A percentile compares a stretch with the other conserved stretches of the same genome.
Conservation (phyloP, 2,797 vertebrate genomes). For the Enteromius trimaculatus region DNA sequence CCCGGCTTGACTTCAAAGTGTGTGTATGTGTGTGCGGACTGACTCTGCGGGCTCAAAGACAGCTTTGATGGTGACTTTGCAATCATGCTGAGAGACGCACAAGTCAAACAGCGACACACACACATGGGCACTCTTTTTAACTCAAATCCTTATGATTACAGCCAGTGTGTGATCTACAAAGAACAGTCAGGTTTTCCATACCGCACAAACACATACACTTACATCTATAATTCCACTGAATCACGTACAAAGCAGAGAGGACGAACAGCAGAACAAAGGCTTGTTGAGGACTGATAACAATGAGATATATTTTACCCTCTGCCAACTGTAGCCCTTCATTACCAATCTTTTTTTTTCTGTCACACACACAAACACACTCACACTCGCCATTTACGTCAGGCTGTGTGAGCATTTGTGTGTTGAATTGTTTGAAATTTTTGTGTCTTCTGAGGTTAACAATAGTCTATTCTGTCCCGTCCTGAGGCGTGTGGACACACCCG, state of each 20-base stretch:
- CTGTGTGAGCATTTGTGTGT: conserved; percentile 47
- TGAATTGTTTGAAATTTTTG: conserved; percentile 54
- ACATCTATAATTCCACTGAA: conserved; percentile 17
- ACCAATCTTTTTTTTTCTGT: conserved; percentile 37
- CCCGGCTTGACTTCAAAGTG: conserved; percentile 50
- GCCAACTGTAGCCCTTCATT: conserved; percentile 36
- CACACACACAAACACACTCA: conserved; percentile 16
- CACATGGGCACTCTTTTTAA: conserved; percentile 8
- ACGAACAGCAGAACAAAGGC: conserved; percentile 35
- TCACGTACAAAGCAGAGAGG: conserved; percentile 23
- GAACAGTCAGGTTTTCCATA: conserved; percentile 5
- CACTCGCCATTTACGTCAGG: conserved; percentile 41
- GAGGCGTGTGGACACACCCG: conserved; percentile 60
- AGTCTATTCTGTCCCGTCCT: conserved; percentile 60
- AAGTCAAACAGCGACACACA: conserved; percentile 45
- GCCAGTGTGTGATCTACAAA: conserved; percentile 33
- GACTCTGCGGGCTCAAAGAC: conserved; percentile 43
- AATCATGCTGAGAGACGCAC: conserved; percentile 34
- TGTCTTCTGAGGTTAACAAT: conserved; percentile 64
- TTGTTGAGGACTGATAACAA: conserved; percentile 43
- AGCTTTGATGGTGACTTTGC: conserved; percentile 58
- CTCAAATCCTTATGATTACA: conserved; percentile 36
- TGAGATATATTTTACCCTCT: conserved; percentile 44
- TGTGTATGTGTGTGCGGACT: conserved; percentile 32
- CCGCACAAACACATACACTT: neutral